A percentile compares a stretch with the other conserved stretches of the same genome.
These are phyloP conservation scores for Bombyx mori DNA, from an alignment of 1,140 invertebrate species.

Conservation along the genomic window DNA sequence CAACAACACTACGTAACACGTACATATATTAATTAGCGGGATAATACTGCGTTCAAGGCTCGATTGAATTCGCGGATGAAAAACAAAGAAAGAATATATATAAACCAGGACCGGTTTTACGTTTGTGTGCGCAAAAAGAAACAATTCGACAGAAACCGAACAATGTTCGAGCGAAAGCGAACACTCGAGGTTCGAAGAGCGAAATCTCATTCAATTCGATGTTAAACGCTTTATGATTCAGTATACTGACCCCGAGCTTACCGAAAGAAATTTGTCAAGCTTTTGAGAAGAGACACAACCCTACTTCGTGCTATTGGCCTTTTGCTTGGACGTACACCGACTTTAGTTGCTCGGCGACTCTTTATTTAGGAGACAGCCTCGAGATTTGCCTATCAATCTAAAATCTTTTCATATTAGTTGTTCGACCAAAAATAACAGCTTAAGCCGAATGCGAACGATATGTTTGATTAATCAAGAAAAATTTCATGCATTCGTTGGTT, in stretches of 20 bases:
- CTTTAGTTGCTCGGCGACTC: conserved; percentile 7
- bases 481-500: conserved; percentile 1
- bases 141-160: conserved; percentile 20
- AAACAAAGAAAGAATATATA: too few species aligned
- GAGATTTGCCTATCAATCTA: too few species aligned
- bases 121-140: conserved; percentile 18
- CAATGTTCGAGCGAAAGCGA: conserved; percentile 12
- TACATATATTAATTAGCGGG: too few species aligned
- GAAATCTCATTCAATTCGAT: background rate
- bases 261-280: conserved; percentile 32
- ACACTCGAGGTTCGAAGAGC: conserved; percentile 1
- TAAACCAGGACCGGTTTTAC: conserved; percentile 3
- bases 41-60: too few species aligned
- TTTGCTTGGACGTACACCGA: conserved; percentile 36
- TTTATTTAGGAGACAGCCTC: conserved; percentile 9
- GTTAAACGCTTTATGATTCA: conserved; percentile 7
- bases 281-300: conserved; percentile 10
- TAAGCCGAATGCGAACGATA: too few species aligned
- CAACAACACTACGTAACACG: too few species aligned
- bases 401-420: too few species aligned
- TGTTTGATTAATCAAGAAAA: too few species aligned
- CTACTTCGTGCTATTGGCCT: conserved; percentile 22
- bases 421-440: too few species aligned
- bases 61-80: too few species aligned
- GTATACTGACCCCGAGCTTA: conserved; percentile 26